Percentiles rank a stretch among this genome's conserved stretches.
Evolutionary conservation across 2,888 invertebrate species (phyloP).

Genomic region (Ornithoptera alexandrae): DNA sequence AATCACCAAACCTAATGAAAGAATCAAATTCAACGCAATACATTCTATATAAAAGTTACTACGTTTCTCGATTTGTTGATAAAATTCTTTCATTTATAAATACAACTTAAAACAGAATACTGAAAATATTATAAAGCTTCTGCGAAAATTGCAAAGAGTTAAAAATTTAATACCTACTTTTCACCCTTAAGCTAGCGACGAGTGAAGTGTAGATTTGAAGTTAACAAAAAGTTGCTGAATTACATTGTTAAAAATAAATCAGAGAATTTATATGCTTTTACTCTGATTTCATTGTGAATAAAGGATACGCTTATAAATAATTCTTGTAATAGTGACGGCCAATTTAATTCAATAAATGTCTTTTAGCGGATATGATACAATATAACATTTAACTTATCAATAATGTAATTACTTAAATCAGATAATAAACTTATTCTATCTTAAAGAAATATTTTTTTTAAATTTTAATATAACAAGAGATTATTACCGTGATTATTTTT

Average conservation of each 20-base stretch:
- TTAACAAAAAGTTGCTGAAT: neutral
- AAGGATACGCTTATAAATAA: neutral
- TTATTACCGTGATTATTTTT: too few relatives aligned
- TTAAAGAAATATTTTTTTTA: too few relatives aligned
- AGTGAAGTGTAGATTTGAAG: neutral
- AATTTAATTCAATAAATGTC: neutral
- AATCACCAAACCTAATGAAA: too few relatives aligned
- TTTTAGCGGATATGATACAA: neutral
- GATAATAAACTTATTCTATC: too few relatives aligned
- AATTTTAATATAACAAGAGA: too few relatives aligned
- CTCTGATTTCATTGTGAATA: neutral
- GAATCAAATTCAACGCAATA: too few relatives aligned
- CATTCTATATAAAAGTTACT: neutral
- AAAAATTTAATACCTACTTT: neutral
- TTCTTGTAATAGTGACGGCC: neutral
- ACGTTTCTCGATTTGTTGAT: neutral
- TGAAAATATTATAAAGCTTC: neutral
- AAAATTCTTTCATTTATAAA: neutral
- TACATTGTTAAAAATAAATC: neutral
- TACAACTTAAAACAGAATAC: neutral
- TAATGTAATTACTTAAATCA: neutral
- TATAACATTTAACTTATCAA: neutral
- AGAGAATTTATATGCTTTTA: neutral
- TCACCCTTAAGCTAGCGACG: neutral
- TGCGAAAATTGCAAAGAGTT: neutral